Evolutionary conservation across 64 coral and sea anemone genomes (phyloP).

Genomic region (Montipora cactus): DNA sequence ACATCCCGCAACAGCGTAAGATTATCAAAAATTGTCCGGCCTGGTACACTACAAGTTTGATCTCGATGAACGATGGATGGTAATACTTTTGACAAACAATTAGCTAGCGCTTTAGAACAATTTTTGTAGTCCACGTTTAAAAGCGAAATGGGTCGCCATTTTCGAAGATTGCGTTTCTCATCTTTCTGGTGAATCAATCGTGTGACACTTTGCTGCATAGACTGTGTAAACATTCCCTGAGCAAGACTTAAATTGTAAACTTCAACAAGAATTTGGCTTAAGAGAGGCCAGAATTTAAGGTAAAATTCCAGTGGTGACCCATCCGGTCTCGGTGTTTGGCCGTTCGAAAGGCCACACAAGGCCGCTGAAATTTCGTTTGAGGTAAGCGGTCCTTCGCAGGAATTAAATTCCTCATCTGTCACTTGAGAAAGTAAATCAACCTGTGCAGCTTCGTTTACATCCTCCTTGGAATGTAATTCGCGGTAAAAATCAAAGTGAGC

Average conservation of each 20-base stretch:
- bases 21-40: constrained; percentile 34
- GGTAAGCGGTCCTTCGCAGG: not conserved
- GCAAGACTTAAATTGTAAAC: not conserved
- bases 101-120: no score
- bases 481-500: constrained; percentile 37
- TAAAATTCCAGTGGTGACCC: constrained; percentile 36
- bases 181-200: constrained; percentile 5
- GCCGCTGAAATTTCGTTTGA: constrained; percentile 13
- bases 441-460: not conserved
- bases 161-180: constrained; percentile 3
- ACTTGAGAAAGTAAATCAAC: not conserved
- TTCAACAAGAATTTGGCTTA: not conserved
- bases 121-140: no score
- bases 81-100: no score
- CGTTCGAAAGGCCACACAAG: not conserved
- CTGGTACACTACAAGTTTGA: not conserved
- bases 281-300: not conserved
- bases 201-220: not conserved
- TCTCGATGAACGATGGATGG: no score
- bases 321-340: not conserved
- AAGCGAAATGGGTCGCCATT: no score
- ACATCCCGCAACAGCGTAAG: not conserved
- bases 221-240: not conserved
- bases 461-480: not conserved
- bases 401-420: not conserved